phyloP scores from a whole-genome alignment of 2,113 vertebrate genomes.

The Zapus hudsonius region DNA sequence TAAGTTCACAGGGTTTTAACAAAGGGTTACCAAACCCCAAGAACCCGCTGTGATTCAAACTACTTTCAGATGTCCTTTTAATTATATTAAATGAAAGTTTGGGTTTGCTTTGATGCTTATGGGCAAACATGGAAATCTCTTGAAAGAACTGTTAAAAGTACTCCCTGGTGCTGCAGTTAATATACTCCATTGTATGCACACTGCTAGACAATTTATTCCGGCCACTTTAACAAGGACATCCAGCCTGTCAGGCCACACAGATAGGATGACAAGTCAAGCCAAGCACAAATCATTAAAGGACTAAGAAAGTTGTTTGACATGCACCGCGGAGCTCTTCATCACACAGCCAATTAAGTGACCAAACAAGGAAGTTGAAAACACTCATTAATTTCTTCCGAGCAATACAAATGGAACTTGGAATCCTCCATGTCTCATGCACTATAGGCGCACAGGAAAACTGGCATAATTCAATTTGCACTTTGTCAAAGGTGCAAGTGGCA shows the following conservation, averaged over 20 bases:
- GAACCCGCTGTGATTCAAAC: slow-evolving; percentile 78
- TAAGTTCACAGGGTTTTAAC: slow-evolving; percentile 86
- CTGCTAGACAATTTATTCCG: slow-evolving; percentile 85
- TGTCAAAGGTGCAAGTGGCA: slow-evolving; percentile 71
- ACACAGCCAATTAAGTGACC: slow-evolving; percentile 87
- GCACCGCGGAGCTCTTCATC: slow-evolving; percentile 83
- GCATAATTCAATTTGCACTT: slow-evolving; percentile 81
- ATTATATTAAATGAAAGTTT: slow-evolving; percentile 86
- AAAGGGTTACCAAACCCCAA: slow-evolving; percentile 81
- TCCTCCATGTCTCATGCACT: slow-evolving; percentile 72
- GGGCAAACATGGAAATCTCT: slow-evolving; percentile 82
- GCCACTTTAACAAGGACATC: slow-evolving; percentile 84
- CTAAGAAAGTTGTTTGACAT: slow-evolving; percentile 84
- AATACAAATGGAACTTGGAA: slow-evolving; percentile 80
- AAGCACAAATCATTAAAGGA: slow-evolving; percentile 83
- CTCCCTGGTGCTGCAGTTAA: slow-evolving; percentile 86
- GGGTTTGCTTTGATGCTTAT: slow-evolving; percentile 83
- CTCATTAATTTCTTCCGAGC: slow-evolving; percentile 84
- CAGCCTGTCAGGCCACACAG: slow-evolving; percentile 77
- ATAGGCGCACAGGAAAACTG: slow-evolving; percentile 71
- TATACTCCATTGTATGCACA: slow-evolving; percentile 78
- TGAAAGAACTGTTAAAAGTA: slow-evolving; percentile 83
- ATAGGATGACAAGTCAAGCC: slow-evolving; percentile 81
- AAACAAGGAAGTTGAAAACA: slow-evolving; percentile 85
- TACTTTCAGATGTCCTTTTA: slow-evolving; percentile 87